Percentiles rank a stretch among this genome's conserved stretches.
These are phyloP conservation scores for Lateolabrax maculatus DNA, from an alignment of 2,797 vertebrate species.

Conservation along the genomic window DNA sequence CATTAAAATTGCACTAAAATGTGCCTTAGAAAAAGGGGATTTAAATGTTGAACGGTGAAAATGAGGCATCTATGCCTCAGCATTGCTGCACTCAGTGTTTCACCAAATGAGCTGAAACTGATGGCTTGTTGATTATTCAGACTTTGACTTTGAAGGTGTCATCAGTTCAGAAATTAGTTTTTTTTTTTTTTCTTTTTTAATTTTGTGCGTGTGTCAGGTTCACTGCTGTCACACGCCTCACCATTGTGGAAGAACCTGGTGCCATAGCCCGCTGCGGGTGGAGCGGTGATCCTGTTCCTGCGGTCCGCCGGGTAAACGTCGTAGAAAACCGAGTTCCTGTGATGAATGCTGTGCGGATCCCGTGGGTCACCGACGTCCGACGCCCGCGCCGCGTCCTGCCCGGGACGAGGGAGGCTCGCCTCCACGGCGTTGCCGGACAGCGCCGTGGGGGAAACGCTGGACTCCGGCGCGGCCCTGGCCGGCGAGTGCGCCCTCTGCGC, in stretches of 20 bases:
- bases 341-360: constrained; percentile 72
- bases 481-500: constrained; percentile 9
- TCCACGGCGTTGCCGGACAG: constrained; percentile 68
- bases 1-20: constrained; percentile 38
- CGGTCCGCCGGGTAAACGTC: constrained; percentile 75
- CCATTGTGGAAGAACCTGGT: constrained; percentile 86
- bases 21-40: not conserved
- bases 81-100: not conserved
- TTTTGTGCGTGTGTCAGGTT: too few relatives aligned
- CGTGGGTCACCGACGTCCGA: constrained; percentile 62
- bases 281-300: constrained; percentile 57
- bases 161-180: not conserved
- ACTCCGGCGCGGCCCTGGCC: constrained; percentile 33
- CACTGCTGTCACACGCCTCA: constrained; percentile 66
- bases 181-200: not conserved
- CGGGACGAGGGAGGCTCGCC: constrained; percentile 37
- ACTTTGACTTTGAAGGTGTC: not conserved
- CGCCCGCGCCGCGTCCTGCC: constrained; percentile 18
- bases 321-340: constrained; percentile 83
- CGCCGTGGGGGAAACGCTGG: constrained; percentile 33
- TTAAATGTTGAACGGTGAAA: not conserved
- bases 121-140: not conserved
- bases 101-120: not conserved
- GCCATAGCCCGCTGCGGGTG: constrained; percentile 75
- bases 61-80: constrained; percentile 4